phyloP scores from a whole-genome alignment of 2,113 vertebrate species.

The Trematomus loennbergii region DNA sequence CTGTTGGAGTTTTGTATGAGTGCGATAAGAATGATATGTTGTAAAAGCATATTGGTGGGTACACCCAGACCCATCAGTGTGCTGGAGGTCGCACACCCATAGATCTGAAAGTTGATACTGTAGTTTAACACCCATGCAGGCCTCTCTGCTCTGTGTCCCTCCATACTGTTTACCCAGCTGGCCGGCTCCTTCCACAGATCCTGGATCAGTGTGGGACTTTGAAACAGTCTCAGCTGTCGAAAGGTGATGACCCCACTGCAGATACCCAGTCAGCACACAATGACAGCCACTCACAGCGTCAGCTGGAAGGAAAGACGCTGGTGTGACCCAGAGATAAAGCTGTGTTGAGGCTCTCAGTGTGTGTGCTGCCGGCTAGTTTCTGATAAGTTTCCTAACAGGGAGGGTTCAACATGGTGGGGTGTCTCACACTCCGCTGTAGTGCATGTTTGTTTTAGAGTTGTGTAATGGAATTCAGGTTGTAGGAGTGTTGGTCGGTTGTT shows the following conservation, averaged over 20 bases:
- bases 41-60: slow-evolving; percentile 18
- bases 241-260: slow-evolving; percentile 60
- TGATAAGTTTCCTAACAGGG: slow-evolving; percentile 67
- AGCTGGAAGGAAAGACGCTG: slow-evolving; percentile 58
- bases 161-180: slow-evolving; percentile 79
- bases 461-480: slow-evolving; percentile 45
- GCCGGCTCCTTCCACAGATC: slow-evolving; percentile 59
- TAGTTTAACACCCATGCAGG: slow-evolving; percentile 54
- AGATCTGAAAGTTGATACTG: slow-evolving; percentile 76
- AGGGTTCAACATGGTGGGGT: slow-evolving; percentile 31
- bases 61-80: slow-evolving; percentile 53
- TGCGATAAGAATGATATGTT: slow-evolving; percentile 40
- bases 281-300: slow-evolving; percentile 60
- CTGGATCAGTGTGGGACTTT: slow-evolving; percentile 74
- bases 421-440: slow-evolving; percentile 36
- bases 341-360: slow-evolving; percentile 11
- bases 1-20: slow-evolving; percentile 4
- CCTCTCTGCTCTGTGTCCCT: slow-evolving; percentile 65
- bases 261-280: slow-evolving; percentile 69
- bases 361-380: slow-evolving; percentile 36
- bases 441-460: slow-evolving; percentile 31
- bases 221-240: slow-evolving; percentile 69
- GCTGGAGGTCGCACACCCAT: slow-evolving; percentile 57
- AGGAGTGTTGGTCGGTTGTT: neutral
- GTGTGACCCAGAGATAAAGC: slow-evolving; percentile 77